Evolutionary conservation across 1,140 invertebrate species (phyloP).

Genomic region (Luehdorfia chinensis): DNA sequence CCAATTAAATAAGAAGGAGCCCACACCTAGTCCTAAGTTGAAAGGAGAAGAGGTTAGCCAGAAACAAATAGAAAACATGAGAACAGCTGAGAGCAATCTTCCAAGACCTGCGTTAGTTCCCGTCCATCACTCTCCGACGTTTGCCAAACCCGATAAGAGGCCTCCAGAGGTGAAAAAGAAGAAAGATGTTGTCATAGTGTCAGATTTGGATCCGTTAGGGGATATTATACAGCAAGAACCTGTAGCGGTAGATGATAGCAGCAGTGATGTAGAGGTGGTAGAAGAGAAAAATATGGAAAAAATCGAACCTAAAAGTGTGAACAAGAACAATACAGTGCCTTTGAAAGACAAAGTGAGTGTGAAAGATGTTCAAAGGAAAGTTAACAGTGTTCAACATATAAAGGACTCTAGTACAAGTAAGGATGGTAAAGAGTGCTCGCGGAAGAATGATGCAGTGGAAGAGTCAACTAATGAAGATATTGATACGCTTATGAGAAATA

Average conservation of each 20-base stretch:
- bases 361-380: slow-evolving; percentile 37
- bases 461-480: slow-evolving; percentile 47
- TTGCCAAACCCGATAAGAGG: slow-evolving; percentile 62
- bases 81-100: slow-evolving; percentile 55
- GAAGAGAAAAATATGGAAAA: slow-evolving; percentile 48
- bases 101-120: slow-evolving; percentile 52
- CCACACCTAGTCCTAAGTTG: slow-evolving; percentile 26
- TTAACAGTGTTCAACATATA: slow-evolving; percentile 38
- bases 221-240: slow-evolving; percentile 38
- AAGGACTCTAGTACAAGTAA: slow-evolving; percentile 25
- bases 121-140: slow-evolving; percentile 59
- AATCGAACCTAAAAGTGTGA: slow-evolving; percentile 43
- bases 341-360: slow-evolving; percentile 55
- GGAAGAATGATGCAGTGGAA: slow-evolving; percentile 30
- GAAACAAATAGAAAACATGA: slow-evolving; percentile 58
- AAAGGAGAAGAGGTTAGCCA: slow-evolving; percentile 43
- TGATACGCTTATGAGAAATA: slow-evolving; percentile 44
- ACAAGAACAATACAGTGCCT: slow-evolving; percentile 58
- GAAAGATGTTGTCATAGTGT: slow-evolving; percentile 58
- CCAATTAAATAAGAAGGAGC: slow-evolving; percentile 35
- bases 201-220: slow-evolving; percentile 53
- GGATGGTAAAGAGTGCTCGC: slow-evolving; percentile 26
- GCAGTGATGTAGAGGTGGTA: slow-evolving; percentile 63
- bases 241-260: slow-evolving; percentile 58
- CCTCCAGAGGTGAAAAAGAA: slow-evolving; percentile 62